A percentile compares a stretch with the other conserved stretches of the same genome.
Conservation (phyloP, 30 jellyfish, hydroid and myxozoan genomes). For the Pseudorhiza aurosa region DNA sequence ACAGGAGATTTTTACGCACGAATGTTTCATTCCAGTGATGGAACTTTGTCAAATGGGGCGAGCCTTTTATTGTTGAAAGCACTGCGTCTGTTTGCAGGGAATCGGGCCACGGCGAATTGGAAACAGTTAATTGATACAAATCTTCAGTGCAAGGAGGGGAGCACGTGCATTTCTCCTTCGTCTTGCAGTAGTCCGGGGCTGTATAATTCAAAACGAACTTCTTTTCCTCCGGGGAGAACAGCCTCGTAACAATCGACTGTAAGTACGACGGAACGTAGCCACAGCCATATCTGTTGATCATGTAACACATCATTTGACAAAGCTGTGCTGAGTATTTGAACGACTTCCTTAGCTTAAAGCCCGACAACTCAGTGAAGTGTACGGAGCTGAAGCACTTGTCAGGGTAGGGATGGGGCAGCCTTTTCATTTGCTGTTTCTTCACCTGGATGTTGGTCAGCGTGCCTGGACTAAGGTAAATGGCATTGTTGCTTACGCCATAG, state of each 20-base stretch:
- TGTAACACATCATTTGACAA: slow-evolving; percentile 5
- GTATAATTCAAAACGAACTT: not conserved
- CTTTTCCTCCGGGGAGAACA: not conserved
- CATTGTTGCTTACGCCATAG: not conserved
- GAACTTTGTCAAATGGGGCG: not conserved
- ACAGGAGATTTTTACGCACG: slow-evolving; percentile 4
- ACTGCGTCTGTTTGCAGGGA: not conserved
- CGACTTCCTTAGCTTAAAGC: not conserved
- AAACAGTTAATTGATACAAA: not conserved
- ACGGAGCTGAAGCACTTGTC: slow-evolving; percentile 22
- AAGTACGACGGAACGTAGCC: not conserved
- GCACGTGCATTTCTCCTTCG: slow-evolving; percentile 11
- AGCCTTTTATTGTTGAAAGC: not conserved
- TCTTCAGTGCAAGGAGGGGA: slow-evolving; percentile 27
- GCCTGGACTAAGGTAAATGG: slow-evolving; percentile 21
- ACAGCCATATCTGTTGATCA: not conserved
- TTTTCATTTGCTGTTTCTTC: slow-evolving; percentile 6
- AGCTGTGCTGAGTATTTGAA: slow-evolving; percentile 8
- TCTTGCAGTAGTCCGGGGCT: not conserved
- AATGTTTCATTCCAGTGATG: slow-evolving; percentile 1
- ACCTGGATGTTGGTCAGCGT: slow-evolving; percentile 23
- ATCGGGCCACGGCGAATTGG: slow-evolving; percentile 33
- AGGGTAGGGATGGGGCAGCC: slow-evolving; percentile 46
- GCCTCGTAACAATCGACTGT: not conserved
- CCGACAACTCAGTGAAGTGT: not conserved